Base-by-base conservation (phyloP, 2,888 invertebrate genomes). In the Microplitis manilae region DNA sequence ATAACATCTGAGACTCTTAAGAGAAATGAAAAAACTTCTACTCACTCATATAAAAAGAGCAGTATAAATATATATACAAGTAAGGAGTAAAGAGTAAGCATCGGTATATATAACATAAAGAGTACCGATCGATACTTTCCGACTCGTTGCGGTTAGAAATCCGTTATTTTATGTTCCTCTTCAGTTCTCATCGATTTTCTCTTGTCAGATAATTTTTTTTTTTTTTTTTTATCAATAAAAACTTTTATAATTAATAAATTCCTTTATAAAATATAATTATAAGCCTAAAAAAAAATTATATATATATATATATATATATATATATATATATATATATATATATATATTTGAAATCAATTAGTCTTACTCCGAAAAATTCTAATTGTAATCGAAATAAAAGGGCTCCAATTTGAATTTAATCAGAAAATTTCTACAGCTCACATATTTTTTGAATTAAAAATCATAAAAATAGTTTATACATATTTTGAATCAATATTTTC, bases 71-170 rank as follows among this genome's bases (percentile, higher is more conserved):
- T 50, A 13, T 50, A 50, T 50, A 50, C 13, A 50, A 50, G 50
- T 59, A 30, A 38, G 61, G 60, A 59, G 61, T 69, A 38, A 30
- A 61, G 30, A 50, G 64, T 41, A 64, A 40, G 17, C 62, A 73
- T 64, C 13, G 13, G 15, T 9, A 73, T 17, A 62, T 41, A 69
- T 41, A 69, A 41, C 40, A 40, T 41, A 71, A 40, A 60, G 60
- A 30, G 13, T 62, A 62, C 62, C 76, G 72, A 76, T 76, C 76
- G 76, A 76, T 76, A 76, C 72, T 72, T 72, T 68, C 68, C 68
- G 76, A 76, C 76, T 72, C 40, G 72, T 40, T 72, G 76, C 76
- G 72, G 76, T 76, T 72, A 72, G 40, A 76, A 71, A 69, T 72
- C 76, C 71, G 71, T 76, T 76, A 76, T 69, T 68, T 41, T 15